These are phyloP conservation scores for Phacellophora camtschatica DNA, from an alignment of 30 jellyfish, hydroid and myxozoan species.

Conservation along the genomic window DNA sequence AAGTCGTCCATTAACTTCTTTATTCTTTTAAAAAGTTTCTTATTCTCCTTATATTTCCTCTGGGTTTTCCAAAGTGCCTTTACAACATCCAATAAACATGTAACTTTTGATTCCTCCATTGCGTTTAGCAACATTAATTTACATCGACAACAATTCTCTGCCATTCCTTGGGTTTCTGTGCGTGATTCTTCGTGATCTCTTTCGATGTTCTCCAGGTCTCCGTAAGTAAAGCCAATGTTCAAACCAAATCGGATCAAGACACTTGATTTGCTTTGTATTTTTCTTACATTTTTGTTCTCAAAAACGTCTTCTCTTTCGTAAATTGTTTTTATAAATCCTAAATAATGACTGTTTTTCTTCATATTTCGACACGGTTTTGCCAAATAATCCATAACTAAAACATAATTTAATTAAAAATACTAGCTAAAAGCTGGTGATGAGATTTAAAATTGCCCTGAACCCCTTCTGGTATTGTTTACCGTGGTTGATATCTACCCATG, in stretches of 20 bases:
- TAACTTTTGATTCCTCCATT: not conserved
- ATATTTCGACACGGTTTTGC: not conserved
- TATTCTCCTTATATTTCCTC: not conserved
- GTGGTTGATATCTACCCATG: too few species aligned
- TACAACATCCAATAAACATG: not conserved
- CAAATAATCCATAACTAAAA: not conserved
- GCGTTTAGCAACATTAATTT: not conserved
- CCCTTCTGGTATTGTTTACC: too few species aligned
- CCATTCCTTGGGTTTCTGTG: not conserved
- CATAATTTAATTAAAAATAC: too few species aligned
- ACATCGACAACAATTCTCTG: not conserved
- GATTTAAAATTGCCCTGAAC: too few species aligned
- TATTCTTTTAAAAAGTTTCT: not conserved
- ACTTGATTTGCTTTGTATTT: too few species aligned
- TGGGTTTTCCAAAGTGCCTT: not conserved
- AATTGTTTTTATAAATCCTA: not conserved
- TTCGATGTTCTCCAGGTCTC: conserved; percentile 2
- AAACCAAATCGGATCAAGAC: too few species aligned
- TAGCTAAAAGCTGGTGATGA: too few species aligned
- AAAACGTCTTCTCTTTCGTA: not conserved
- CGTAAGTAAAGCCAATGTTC: not conserved
- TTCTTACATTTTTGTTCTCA: not conserved
- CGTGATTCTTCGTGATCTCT: not conserved
- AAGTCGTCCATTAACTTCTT: conserved; percentile 4
- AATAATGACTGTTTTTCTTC: not conserved